Evolutionary conservation across 2,797 vertebrate species (phyloP), one percentile per base, ranked within the genome.

Genomic region (Melopsittacus undulatus): DNA sequence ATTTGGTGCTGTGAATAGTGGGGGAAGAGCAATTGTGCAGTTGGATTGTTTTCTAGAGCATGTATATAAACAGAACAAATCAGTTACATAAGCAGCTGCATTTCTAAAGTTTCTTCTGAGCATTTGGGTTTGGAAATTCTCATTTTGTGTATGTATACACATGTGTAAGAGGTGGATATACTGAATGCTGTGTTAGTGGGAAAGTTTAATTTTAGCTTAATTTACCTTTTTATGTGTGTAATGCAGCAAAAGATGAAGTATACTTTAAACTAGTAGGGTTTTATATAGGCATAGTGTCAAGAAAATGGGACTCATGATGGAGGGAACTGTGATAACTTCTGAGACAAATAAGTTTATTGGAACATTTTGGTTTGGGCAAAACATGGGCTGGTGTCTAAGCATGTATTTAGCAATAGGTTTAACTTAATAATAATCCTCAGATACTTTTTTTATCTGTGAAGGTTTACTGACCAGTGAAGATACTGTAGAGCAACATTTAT

Each of bases 11-110:
- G 51, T 94, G 95, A 94, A 88, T 86, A 69, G 76, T 40, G 34
- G 18, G 68, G 79, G 63, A 92, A 91, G 68, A 69, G 87, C 7
- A 30, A 54, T 68, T 59, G 34, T 87, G 80, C 54, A 69, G 48
- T 77, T 77, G 64, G 75, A 36, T 88, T 95, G 67, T 94, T 92
- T 90, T 72, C 63, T 82, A 67, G 84, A 74, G 43, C 67, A 49
- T 24, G 24, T 68, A 23, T 61, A 70, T 73, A 82, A 93, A 87
- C 61, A 91, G 59, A 69, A 46, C 34, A 87, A 74, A 89, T 70
- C 45, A 75, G 23, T 75, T 92, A 49, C 14, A 20, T 56, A 43
- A 82, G 46, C 42, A 83, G 22, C 48, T 45, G 76, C 0, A 13
- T 70, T 86, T 86, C 42, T 78, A 49, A n/a, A 51, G 43, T 48